Evolutionary conservation across 2,888 invertebrate species (phyloP).

Genomic region (Sesamia inferens): DNA sequence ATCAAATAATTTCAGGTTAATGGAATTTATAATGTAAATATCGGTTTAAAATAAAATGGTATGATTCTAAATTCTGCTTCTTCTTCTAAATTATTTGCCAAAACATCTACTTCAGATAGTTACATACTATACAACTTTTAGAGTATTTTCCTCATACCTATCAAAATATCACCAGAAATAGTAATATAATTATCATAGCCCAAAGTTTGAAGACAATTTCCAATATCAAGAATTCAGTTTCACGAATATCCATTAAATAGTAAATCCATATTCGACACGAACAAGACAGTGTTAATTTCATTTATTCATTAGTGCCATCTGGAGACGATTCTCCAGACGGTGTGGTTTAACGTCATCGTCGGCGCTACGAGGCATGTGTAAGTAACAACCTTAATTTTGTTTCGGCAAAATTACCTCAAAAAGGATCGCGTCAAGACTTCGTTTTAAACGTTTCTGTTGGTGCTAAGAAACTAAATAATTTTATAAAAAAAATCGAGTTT

Average conservation of each 20-base stretch:
- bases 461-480: slow-evolving; percentile 5
- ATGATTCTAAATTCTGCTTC: background rate
- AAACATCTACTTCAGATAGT: background rate
- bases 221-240: background rate
- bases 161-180: background rate
- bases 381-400: slow-evolving; percentile 42
- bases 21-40: too few relatives aligned
- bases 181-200: background rate
- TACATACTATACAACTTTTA: background rate
- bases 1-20: too few relatives aligned
- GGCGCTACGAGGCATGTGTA: slow-evolving; percentile 10
- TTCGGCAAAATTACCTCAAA: slow-evolving; percentile 53
- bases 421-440: slow-evolving; percentile 41
- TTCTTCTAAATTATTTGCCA: background rate
- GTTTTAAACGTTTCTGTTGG: slow-evolving; percentile 29
- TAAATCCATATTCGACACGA: slow-evolving; percentile 4
- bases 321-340: slow-evolving; percentile 41
- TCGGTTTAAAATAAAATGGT: background rate
- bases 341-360: slow-evolving; percentile 22
- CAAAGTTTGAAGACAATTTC: background rate
- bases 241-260: slow-evolving; percentile 8
- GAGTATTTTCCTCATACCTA: background rate
- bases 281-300: slow-evolving; percentile 49
- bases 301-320: background rate
- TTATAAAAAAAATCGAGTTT: background rate